Conservation (phyloP, 2,797 vertebrate genomes). For the Xyrichtys novacula region DNA sequence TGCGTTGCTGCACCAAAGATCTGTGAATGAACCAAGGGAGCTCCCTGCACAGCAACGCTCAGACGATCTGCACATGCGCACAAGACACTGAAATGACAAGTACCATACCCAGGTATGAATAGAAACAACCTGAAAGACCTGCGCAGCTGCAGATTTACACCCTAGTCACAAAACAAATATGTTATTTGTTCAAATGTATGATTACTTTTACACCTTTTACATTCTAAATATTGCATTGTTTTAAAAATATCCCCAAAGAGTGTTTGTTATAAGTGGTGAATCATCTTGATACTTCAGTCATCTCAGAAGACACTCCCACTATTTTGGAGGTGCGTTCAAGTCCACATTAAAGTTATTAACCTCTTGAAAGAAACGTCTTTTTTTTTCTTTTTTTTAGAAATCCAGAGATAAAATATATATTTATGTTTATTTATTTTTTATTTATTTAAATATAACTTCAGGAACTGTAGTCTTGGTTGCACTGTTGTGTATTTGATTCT, state of each 20-base stretch:
- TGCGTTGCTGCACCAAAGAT: constrained; percentile 33
- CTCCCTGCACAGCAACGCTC: constrained; percentile 26
- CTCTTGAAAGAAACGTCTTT: not conserved
- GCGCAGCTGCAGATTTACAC: not conserved
- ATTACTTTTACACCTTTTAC: rapidly evolving
- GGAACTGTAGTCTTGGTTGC: no score
- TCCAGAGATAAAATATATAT: no score
- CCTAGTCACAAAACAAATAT: not conserved
- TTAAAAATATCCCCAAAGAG: no score
- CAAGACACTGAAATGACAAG: not conserved
- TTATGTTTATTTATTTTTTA: no score
- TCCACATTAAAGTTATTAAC: not conserved
- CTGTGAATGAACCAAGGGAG: not conserved
- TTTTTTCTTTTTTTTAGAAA: no score
- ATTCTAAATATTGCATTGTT: not conserved
- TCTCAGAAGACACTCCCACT: constrained; percentile 37
- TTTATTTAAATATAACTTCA: no score
- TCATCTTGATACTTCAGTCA: constrained; percentile 11
- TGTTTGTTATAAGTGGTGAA: not conserved
- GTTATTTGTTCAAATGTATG: rapidly evolving
- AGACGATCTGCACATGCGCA: constrained; percentile 56
- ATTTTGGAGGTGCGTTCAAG: constrained; percentile 20
- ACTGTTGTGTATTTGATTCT: no score
- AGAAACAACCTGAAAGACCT: not conserved
- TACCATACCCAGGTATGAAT: not conserved